Evolutionary conservation across 2,113 vertebrate genomes (phyloP), one percentile per base, ranked within the genome.

Genomic region (Nyctereutes procyonoides): DNA sequence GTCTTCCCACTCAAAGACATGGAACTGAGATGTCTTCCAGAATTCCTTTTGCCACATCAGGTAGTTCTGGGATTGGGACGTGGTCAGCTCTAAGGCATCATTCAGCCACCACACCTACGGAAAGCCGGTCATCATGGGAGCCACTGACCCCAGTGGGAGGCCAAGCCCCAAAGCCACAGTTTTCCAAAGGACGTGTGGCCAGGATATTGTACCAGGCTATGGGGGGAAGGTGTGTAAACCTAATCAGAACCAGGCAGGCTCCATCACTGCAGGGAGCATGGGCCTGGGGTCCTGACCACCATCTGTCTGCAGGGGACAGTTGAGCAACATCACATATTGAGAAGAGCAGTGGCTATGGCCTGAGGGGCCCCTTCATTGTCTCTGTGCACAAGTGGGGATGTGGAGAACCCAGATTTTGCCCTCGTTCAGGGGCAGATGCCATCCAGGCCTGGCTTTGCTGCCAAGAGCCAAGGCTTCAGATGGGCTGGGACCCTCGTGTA

Each of bases 21-120:
- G 3, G 13, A 79, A 79, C 4, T 32, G 19, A 11, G 5, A 56
- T 5, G 32, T n/a, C 53, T 56, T 22, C 15, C 38, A 30, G 14
- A 58, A 28, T 16, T 26, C n/a, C 79, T 58, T 58, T 5, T 26
- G 55, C 19, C 79, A 16, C 1, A 9, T 13, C 15, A 82, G 79
- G 6, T 56, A 32, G 30, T 35, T 8, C 79, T 81, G 55, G 7
- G 55, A 8, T 26, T 1, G 26, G 55, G 32, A 24, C n/a, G 3
- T 1, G 55, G 79, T 4, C 79, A 1, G n/a, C 32, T 35, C 5
- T 13, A 55, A n/a, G 53, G 55, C 7, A 2, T 15, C 1, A 0
- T 2, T 0, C 19, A 38, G 55, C n/a, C 10, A 8, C 55, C 12
- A 15, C 55, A 4, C n/a, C 19, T 7, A 6, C 3, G n/a, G 79